Evolutionary conservation across 2,797 vertebrate genomes (phyloP).

Genomic region (Lepilemur septentrionalis): DNA sequence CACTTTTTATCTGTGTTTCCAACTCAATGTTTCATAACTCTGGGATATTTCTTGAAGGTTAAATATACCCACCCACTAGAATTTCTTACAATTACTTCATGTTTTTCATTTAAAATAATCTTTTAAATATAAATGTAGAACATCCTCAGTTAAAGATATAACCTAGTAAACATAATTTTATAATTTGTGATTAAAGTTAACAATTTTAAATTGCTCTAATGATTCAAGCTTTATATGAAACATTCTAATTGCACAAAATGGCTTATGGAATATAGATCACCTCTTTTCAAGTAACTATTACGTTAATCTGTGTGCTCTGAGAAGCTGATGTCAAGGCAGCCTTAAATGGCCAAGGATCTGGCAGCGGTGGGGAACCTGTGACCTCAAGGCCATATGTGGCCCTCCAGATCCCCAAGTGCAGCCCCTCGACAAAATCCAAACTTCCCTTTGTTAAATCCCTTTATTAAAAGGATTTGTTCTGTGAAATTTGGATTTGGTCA

Average conservation of each 20-base stretch:
- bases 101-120: background rate
- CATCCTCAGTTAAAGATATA: background rate
- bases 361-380: background rate
- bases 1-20: background rate
- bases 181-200: constrained; percentile 22
- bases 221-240: background rate
- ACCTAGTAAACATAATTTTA: background rate
- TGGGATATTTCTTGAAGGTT: background rate
- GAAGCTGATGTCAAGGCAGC: background rate
- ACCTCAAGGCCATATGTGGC: background rate
- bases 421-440: background rate
- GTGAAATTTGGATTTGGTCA: background rate
- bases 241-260: background rate
- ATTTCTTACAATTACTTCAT: constrained; percentile 14
- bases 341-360: background rate
- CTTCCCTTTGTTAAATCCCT: background rate
- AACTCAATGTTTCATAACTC: constrained; percentile 1
- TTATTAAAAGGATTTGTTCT: background rate
- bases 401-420: background rate
- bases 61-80: background rate
- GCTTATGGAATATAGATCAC: background rate
- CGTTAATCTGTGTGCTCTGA: background rate
- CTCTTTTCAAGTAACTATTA: background rate
- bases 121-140: background rate
- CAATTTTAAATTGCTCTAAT: background rate